phyloP scores from a whole-genome alignment of 2,797 vertebrate genomes.

The Sciaenops ocellatus region DNA sequence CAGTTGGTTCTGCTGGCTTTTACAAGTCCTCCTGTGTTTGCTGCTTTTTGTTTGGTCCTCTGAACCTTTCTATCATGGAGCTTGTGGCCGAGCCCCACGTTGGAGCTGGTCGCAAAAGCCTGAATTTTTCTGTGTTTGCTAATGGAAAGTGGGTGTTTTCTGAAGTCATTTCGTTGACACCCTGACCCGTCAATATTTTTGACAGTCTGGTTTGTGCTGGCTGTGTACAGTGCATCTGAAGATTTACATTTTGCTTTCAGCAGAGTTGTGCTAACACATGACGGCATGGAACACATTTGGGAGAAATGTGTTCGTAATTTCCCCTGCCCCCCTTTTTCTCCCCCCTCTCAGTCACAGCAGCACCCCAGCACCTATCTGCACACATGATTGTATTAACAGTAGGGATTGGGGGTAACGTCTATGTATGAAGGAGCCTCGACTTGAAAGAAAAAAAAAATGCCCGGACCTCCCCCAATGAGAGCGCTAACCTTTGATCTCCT shows the following conservation, averaged over 20 bases:
- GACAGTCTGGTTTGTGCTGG: conserved; percentile 63
- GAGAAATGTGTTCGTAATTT: conserved; percentile 79
- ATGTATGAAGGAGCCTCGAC: conserved; percentile 32
- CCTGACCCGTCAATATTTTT: conserved; percentile 62
- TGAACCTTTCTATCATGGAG: background rate
- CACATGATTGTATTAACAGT: conserved; percentile 65
- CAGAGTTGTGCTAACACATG: conserved; percentile 69
- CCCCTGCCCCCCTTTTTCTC: conserved; percentile 36
- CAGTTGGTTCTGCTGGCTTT: conserved; percentile 12
- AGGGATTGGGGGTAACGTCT: conserved; percentile 60
- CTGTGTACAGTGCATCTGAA: conserved; percentile 62
- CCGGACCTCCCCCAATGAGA: conserved; percentile 52
- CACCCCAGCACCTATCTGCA: conserved; percentile 62
- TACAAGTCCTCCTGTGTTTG: conserved; percentile 1
- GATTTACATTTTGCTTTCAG: conserved; percentile 68
- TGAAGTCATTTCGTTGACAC: conserved; percentile 48
- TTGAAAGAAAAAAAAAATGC: conserved; percentile 42
- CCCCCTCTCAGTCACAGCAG: conserved; percentile 34
- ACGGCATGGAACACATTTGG: conserved; percentile 77
- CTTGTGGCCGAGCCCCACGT: conserved; percentile 11
- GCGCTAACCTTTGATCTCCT: conserved; percentile 46
- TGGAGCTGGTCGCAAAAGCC: conserved; percentile 31
- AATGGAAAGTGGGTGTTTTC: conserved; percentile 71
- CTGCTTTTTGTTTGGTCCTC: conserved; percentile 22
- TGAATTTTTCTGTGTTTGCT: conserved; percentile 54